Base-by-base conservation (phyloP, 1,140 invertebrate species). In the Ladona fulva region DNA sequence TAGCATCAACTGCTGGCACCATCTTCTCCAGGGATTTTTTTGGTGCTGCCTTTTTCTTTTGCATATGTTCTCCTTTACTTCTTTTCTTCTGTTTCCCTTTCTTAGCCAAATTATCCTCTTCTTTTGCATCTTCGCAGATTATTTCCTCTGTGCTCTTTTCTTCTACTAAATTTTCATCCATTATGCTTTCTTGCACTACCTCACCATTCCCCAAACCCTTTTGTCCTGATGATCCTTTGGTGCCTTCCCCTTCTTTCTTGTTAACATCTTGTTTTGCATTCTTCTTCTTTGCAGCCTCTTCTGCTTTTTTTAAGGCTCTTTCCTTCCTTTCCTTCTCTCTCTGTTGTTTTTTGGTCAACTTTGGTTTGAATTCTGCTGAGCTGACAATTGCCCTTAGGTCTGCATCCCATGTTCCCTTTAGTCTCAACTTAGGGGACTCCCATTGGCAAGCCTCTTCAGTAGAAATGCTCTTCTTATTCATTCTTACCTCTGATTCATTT, bases 351-450 rank as follows among this genome's bases (percentile, higher is more conserved):
- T 22, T 16, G 3, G 52, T 66, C 52, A 66, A 19, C 52, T 16
- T 66, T 22, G 52, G 52, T 66, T 16, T 66, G 14, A 16, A 3
- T 5, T 16, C 52, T 3, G 52, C n/a, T 16, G 14, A 16, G 14
- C 52, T 22, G 1, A 66, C 16, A 3, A 19, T 16, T 66, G 52
- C 52, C 14, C 85, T 81, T 73, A 86, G 79, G 81, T 86, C 86
- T 11, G 83, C 82, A 42, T 86, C 86, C 86, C 86, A 86, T 44
- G 81, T 82, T 16, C 76, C 29, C 16, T 29, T 59, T 0, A 14
- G 80, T 80, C 6, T 77, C 75, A 0, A 10, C 14, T 14, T 24
- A 24, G 76, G 24, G 25, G 76, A 42, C 12, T 42, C 74, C 73
- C 74, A 74, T 25, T 10, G 22, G 16, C 24, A 25, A 6, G 19